A percentile compares a stretch with the other conserved stretches of the same genome.
These are phyloP conservation scores for Chelonia mydas DNA, from an alignment of 2,797 vertebrate genomes.

Conservation along the genomic window DNA sequence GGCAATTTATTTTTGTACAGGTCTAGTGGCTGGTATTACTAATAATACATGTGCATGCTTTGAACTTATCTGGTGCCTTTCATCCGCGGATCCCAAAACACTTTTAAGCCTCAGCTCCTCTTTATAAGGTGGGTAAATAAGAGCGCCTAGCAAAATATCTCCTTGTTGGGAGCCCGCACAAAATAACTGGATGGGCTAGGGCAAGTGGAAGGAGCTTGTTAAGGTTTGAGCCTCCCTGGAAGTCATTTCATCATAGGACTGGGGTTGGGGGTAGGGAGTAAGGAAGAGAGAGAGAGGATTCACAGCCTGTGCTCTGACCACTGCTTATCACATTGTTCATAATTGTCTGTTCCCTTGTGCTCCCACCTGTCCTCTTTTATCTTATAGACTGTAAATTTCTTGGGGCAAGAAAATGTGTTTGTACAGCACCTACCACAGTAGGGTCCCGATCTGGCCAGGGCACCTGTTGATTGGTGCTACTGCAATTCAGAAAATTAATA, in stretches of 20 bases:
- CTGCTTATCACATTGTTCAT: not conserved
- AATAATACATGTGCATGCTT: conserved; percentile 10
- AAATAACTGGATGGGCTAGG: not conserved
- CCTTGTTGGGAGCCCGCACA: not conserved
- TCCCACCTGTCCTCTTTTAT: not conserved
- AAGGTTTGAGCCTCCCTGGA: not conserved
- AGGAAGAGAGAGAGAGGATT: not conserved
- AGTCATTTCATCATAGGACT: not conserved
- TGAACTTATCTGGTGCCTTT: conserved; percentile 24
- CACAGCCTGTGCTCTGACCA: not conserved
- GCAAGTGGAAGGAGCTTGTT: not conserved
- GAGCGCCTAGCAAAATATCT: not conserved
- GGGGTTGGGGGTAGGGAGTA: not conserved
- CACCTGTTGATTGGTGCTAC: not conserved
- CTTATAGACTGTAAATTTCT: not conserved
- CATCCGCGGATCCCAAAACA: not conserved
- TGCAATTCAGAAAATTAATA: not conserved
- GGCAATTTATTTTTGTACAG: conserved; percentile 41
- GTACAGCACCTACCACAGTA: not conserved
- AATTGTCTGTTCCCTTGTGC: not conserved
- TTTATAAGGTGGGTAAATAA: not conserved
- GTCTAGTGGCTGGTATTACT: not conserved
- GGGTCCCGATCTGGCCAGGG: not conserved
- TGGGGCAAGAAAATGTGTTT: not conserved
- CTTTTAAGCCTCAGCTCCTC: not conserved